Evolutionary conservation across 2,797 vertebrate species (phyloP).

Genomic region (Centroberyx gerrardi): DNA sequence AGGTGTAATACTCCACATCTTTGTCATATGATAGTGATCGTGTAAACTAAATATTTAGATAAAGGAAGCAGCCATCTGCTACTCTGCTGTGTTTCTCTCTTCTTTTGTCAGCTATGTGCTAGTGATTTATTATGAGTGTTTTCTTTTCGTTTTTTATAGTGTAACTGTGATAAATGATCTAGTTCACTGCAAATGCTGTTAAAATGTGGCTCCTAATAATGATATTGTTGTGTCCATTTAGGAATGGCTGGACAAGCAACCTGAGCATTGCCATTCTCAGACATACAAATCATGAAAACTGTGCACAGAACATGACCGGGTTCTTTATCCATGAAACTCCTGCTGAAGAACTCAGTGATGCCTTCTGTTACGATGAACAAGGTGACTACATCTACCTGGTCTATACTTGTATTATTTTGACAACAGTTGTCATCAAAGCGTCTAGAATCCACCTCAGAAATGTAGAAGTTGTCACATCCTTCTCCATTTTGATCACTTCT

Average conservation of each 20-base stretch:
- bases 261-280: slow-evolving; percentile 86
- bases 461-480: background rate
- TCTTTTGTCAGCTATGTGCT: too few relatives aligned
- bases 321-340: slow-evolving; percentile 65
- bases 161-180: background rate
- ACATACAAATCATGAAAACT: slow-evolving; percentile 80
- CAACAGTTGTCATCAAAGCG: background rate
- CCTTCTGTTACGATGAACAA: slow-evolving; percentile 88
- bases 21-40: too few relatives aligned
- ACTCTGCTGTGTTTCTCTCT: too few relatives aligned
- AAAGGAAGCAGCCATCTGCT: too few relatives aligned
- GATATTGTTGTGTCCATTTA: slow-evolving; percentile 67
- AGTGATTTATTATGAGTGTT: background rate
- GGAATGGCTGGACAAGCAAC: slow-evolving; percentile 89
- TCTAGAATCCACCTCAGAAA: background rate
- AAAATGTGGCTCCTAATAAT: slow-evolving; percentile 9
- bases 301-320: slow-evolving; percentile 87
- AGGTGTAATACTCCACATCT: too few relatives aligned
- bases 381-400: slow-evolving; percentile 78
- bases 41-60: too few relatives aligned
- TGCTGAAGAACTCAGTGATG: slow-evolving; percentile 73
- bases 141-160: background rate
- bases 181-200: background rate
- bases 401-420: background rate
- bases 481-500: slow-evolving; percentile 1